A percentile compares a stretch with the other conserved stretches of the same genome.
Evolutionary conservation across 2,797 vertebrate species (phyloP).

Genomic region (Glyptemys insculpta): DNA sequence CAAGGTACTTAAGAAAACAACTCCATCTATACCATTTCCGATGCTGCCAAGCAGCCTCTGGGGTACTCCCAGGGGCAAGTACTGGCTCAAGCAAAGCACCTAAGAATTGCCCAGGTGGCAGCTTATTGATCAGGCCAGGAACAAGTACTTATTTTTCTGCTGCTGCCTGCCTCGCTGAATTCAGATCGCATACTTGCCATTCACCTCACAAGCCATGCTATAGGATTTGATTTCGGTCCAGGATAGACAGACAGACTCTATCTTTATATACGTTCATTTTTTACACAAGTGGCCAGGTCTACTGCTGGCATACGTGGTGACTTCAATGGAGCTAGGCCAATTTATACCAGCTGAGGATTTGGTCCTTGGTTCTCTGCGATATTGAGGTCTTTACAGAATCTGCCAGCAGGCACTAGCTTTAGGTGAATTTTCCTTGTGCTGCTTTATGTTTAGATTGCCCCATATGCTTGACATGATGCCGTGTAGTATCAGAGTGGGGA

Average conservation of each 20-base stretch:
- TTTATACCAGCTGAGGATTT: background rate
- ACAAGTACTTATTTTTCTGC: slow-evolving; percentile 29
- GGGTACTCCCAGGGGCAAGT: slow-evolving; percentile 28
- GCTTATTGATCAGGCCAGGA: background rate
- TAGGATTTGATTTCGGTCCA: slow-evolving; percentile 25
- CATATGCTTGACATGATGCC: background rate
- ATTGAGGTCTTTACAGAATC: background rate
- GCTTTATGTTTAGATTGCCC: background rate
- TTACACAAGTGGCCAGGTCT: background rate
- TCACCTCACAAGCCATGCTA: background rate
- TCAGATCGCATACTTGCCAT: slow-evolving; percentile 14
- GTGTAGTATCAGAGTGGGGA: slow-evolving; percentile 20
- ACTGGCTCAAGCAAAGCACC: slow-evolving; percentile 32
- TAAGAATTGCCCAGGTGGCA: slow-evolving; percentile 44
- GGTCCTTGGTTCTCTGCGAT: slow-evolving; percentile 5
- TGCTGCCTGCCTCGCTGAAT: slow-evolving; percentile 31
- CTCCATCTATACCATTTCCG: slow-evolving; percentile 49
- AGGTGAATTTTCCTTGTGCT: background rate
- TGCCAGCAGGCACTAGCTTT: background rate
- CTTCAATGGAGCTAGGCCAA: slow-evolving; percentile 2
- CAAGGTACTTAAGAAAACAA: slow-evolving; percentile 58
- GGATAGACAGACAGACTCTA: background rate
- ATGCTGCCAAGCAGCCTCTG: slow-evolving; percentile 39
- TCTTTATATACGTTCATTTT: background rate
- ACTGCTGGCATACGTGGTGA: background rate